Evolutionary conservation across 1,140 invertebrate genomes (phyloP).

Genomic region (Trichonephila clavata): DNA sequence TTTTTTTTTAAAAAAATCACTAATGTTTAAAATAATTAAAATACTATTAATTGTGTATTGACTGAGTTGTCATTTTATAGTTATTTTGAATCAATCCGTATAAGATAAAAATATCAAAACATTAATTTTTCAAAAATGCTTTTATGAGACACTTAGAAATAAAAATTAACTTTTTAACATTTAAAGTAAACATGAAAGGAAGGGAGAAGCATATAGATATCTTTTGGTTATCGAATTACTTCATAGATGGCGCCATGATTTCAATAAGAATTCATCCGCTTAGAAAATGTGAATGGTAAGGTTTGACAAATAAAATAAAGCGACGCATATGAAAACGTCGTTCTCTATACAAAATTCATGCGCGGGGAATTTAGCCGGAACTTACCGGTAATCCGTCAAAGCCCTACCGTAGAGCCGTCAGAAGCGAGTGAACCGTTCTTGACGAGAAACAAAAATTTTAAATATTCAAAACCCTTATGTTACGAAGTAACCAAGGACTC

Average conservation of each 20-base stretch:
- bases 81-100: too few relatives aligned
- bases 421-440: slow-evolving; percentile 41
- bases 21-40: too few relatives aligned
- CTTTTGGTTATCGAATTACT: background rate
- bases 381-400: slow-evolving; percentile 72
- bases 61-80: too few relatives aligned
- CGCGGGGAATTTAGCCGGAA: slow-evolving; percentile 49
- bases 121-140: background rate
- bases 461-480: slow-evolving; percentile 65
- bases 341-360: slow-evolving; percentile 69
- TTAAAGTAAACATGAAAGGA: background rate
- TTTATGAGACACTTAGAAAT: background rate
- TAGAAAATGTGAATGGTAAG: slow-evolving; percentile 39
- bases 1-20: too few relatives aligned
- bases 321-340: background rate
- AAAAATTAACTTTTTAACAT: background rate
- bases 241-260: slow-evolving; percentile 65
- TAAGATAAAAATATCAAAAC: background rate
- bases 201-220: background rate
- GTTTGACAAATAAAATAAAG: slow-evolving; percentile 62
- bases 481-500: slow-evolving; percentile 34
- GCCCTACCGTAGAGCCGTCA: slow-evolving; percentile 54
- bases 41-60: too few relatives aligned
- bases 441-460: slow-evolving; percentile 67
- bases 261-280: background rate